Base-by-base conservation (phyloP, 2,113 vertebrate genomes). In the Clarias gariepinus region DNA sequence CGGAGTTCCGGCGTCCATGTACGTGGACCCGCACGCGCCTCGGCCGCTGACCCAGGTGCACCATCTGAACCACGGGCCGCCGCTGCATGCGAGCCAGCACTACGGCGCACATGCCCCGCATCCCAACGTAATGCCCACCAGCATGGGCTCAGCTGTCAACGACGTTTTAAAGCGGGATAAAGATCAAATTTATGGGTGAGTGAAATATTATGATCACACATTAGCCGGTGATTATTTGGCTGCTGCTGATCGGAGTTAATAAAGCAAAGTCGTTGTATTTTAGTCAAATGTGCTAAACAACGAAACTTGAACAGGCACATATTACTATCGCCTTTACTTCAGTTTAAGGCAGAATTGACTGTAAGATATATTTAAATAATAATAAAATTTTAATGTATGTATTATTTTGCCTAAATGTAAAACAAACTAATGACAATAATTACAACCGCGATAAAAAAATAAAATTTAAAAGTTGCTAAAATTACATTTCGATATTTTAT, bases 91-190 rank as follows among this genome's bases (percentile, higher is more conserved):
- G 94, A 97, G 97, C 91, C 98, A 99, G 95, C 98, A 99, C 94
- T 99, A 99, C 95, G 98, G 98, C 93, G 96, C 98, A 58, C 98
- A 99, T 94, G 97, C 97, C 94, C 98, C 98, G 57, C 98, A 99
- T 93, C 97, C 98, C 82, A 99, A 98, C 95, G 98, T 99, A 94
- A 99, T 99, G 98, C 97, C 98, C 94, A 96, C 95, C 91, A 97
- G 97, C 95, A 99, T 99, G 98, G 98, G 98, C 93, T 99, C 98
- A 82, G 98, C 98, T 96, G 98, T 99, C 96, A 99, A 99, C 95
- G 98, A 99, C 94, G 98, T 98, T 94, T 95, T 99, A 95, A 99
- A 99, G 95, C 95, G 98, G 96, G 98, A 99, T 96, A 99, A 99
- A 96, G 98, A 99, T 95, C 97, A 98, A 91, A 99, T 99, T 96